phyloP scores from a whole-genome alignment of 2,113 vertebrate genomes.

The Malurus melanocephalus region DNA sequence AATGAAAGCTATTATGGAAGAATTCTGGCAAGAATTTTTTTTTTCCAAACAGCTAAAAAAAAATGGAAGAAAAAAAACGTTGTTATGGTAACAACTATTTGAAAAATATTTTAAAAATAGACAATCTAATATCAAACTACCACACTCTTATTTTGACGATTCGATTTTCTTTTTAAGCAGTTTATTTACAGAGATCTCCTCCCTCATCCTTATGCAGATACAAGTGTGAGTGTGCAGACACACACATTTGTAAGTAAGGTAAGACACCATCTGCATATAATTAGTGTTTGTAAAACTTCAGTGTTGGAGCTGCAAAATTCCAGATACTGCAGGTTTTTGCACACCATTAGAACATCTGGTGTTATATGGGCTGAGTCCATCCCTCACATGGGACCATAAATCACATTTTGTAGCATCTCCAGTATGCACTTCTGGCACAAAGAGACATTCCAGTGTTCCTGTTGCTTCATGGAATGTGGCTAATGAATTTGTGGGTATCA shows the following conservation, averaged over 20 bases:
- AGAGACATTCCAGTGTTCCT: background rate
- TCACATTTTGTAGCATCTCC: background rate
- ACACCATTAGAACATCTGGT: background rate
- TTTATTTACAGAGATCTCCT: slow-evolving; percentile 48
- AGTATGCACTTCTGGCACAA: background rate
- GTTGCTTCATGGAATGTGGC: background rate
- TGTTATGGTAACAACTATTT: slow-evolving; percentile 75
- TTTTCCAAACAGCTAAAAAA: slow-evolving; percentile 57
- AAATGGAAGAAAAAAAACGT: slow-evolving; percentile 62
- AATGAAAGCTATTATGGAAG: slow-evolving; percentile 74
- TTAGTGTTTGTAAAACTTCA: background rate
- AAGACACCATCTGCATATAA: background rate
- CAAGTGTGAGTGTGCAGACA: background rate
- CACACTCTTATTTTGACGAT: slow-evolving; percentile 66
- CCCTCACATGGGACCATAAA: background rate
- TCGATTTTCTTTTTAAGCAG: slow-evolving; percentile 54
- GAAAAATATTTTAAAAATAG: slow-evolving; percentile 73
- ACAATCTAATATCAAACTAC: slow-evolving; percentile 65
- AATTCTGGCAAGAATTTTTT: slow-evolving; percentile 67
- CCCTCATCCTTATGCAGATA: slow-evolving; percentile 5
- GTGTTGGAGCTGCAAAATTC: background rate
- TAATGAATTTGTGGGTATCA: background rate
- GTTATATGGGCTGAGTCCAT: background rate
- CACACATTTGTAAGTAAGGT: background rate
- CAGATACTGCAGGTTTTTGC: background rate